Percentiles rank a stretch among this genome's conserved stretches.
Evolutionary conservation across 2,888 invertebrate species (phyloP).

Genomic region (Plutella xylostella): DNA sequence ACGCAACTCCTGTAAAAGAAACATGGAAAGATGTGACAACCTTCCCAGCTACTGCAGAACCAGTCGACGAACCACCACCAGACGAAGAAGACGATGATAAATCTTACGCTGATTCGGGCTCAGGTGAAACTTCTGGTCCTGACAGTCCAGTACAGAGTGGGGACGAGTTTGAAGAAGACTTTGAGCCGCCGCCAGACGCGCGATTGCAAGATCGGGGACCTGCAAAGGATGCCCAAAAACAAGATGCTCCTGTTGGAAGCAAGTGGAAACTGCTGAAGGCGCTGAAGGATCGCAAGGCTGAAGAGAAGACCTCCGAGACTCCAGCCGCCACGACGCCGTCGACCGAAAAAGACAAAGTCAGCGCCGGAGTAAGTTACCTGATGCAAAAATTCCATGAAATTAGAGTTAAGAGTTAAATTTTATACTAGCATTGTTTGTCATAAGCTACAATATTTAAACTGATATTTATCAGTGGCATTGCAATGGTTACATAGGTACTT

Average conservation of each 20-base stretch:
- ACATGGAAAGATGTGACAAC: conserved; percentile 60
- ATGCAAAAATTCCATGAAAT: conserved; percentile 76
- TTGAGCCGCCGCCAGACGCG: conserved; percentile 59
- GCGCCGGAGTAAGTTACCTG: conserved; percentile 75
- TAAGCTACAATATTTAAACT: conserved; percentile 36
- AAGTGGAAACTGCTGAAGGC: conserved; percentile 94
- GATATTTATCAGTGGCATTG: conserved; percentile 28
- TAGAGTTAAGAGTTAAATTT: conserved; percentile 71
- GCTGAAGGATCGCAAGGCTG: conserved; percentile 89
- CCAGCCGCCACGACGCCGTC: conserved; percentile 72
- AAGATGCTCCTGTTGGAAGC: conserved; percentile 79
- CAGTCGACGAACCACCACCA: conserved; percentile 34
- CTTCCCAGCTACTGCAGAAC: conserved; percentile 61
- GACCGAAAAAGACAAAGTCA: conserved; percentile 74
- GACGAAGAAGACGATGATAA: conserved; percentile 46
- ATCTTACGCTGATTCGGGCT: conserved; percentile 73
- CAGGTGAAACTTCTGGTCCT: conserved; percentile 90
- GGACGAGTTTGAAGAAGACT: conserved; percentile 77
- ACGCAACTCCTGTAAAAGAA: conserved; percentile 44
- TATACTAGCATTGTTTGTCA: conserved; percentile 1
- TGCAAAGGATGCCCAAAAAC: conserved; percentile 58
- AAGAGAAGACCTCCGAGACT: conserved; percentile 82
- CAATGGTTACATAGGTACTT: conserved; percentile 27
- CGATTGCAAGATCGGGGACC: conserved; percentile 34
- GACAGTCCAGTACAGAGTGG: conserved; percentile 85